Percentiles rank a stretch among this genome's conserved stretches.
Evolutionary conservation across 1,140 invertebrate species (phyloP).

Genomic region (Neuroterus valhalla): DNA sequence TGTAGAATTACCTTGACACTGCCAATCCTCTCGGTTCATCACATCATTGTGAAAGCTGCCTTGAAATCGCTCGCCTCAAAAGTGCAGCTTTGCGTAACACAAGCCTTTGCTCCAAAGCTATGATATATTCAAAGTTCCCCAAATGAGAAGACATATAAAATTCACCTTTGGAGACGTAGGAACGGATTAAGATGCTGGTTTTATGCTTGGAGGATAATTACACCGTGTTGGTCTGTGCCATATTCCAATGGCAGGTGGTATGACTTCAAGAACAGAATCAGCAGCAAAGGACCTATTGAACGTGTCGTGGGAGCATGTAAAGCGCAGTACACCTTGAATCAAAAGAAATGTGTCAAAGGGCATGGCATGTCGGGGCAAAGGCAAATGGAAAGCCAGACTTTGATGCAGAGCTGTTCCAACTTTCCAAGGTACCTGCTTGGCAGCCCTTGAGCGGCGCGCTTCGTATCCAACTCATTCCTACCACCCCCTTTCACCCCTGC

Average conservation of each 20-base stretch:
- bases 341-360: constrained; percentile 66
- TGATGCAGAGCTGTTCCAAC: constrained; percentile 19
- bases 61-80: too few species aligned
- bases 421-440: constrained; percentile 16
- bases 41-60: too few species aligned
- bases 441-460: constrained; percentile 17
- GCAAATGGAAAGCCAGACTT: constrained; percentile 51
- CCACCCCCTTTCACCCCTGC: constrained; percentile 1
- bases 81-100: too few species aligned
- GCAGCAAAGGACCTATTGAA: constrained; percentile 30
- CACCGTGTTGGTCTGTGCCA: neutral
- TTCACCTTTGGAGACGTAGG: neutral
- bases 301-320: constrained; percentile 39
- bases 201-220: constrained; percentile 15
- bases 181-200: constrained; percentile 22
- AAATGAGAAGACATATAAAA: neutral
- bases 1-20: too few species aligned
- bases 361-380: constrained; percentile 36
- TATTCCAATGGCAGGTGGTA: constrained; percentile 7
- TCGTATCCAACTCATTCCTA: neutral
- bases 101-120: too few species aligned
- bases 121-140: neutral
- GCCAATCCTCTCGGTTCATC: too few species aligned
- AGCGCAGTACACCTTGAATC: constrained; percentile 59
- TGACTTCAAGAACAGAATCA: constrained; percentile 23